Evolutionary conservation across 2,888 invertebrate species (phyloP).

Genomic region (Lamellibrachia columna): DNA sequence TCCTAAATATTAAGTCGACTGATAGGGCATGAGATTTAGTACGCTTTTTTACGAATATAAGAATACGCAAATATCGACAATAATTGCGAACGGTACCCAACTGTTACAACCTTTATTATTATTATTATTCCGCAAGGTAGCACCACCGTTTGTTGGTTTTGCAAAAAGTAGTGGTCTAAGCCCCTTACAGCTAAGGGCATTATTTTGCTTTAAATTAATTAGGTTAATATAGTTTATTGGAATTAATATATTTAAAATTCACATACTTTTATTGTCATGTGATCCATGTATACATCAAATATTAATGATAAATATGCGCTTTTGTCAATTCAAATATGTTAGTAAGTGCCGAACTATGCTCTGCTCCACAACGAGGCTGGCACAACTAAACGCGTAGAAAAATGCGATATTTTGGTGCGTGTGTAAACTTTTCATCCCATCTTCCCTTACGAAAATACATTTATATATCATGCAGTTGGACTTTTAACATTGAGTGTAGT

Average conservation of each 20-base stretch:
- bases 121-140: no score
- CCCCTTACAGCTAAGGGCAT: no score
- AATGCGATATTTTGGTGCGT: slow-evolving; percentile 12
- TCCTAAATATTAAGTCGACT: no score
- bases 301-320: neutral
- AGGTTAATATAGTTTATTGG: neutral
- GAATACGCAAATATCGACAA: no score
- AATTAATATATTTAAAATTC: neutral
- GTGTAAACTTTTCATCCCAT: neutral
- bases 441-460: neutral
- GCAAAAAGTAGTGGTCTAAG: no score
- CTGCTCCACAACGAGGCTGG: slow-evolving; percentile 7
- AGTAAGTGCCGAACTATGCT: neutral
- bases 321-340: neutral
- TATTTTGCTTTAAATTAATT: neutral
- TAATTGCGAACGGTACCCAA: no score
- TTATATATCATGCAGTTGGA: neutral
- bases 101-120: no score
- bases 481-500: neutral
- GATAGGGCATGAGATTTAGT: no score
- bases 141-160: no score
- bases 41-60: no score
- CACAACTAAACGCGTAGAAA: neutral
- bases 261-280: neutral
- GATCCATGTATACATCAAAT: neutral